These are phyloP conservation scores for Pseudochirops corinnae DNA, from an alignment of 2,797 vertebrate genomes.

Conservation along the genomic window DNA sequence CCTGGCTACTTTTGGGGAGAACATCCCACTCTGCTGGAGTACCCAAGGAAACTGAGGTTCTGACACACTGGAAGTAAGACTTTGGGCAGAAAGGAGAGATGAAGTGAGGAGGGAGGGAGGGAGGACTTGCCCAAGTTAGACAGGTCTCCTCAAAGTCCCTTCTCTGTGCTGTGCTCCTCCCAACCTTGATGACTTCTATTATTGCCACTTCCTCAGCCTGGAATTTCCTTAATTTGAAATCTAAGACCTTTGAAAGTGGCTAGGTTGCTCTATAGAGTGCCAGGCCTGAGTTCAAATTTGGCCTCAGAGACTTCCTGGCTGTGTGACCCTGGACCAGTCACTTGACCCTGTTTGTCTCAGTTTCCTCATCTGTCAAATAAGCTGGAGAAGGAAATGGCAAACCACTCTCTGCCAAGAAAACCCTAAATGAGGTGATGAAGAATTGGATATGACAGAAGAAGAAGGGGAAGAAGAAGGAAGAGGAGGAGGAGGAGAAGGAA, in stretches of 20 bases:
- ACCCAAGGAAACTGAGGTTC: background rate
- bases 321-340: background rate
- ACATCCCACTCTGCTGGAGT: background rate
- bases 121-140: background rate
- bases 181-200: background rate
- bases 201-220: background rate
- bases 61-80: no score
- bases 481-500: no score
- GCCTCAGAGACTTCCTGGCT: background rate
- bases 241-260: background rate
- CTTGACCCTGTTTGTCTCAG: background rate
- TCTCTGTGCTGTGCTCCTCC: background rate
- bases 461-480: no score
- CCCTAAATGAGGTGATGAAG: background rate
- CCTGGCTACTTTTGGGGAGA: background rate
- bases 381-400: background rate
- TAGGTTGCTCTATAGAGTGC: background rate
- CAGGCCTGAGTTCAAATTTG: background rate
- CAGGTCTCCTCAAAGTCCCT: background rate
- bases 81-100: background rate
- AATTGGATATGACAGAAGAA: background rate
- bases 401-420: background rate
- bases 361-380: background rate
- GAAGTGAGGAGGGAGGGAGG: background rate
- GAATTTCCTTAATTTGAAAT: background rate